Base-by-base conservation (phyloP, 2,113 vertebrate species). In the Corythaixoides concolor region DNA sequence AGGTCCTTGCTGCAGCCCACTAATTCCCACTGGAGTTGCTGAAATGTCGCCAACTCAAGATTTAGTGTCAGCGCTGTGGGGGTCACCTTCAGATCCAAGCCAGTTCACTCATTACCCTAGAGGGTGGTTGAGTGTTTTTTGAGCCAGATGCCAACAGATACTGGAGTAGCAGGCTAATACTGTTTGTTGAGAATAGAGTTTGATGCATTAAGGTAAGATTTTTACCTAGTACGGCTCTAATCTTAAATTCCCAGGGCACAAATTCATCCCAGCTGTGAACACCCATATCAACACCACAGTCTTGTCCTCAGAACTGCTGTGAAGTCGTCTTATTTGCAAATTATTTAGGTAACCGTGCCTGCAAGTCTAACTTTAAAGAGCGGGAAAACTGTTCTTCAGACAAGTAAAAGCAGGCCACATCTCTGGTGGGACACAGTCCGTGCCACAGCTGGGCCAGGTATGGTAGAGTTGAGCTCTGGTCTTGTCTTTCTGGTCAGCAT, bases 301-400 rank as follows among this genome's bases (percentile, higher is more conserved):
- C 68, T 93, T 6, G 1, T 92, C 78, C 37, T 81, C 94, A 92
- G 69, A 94, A 95, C 74, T 96, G 55, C 75, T 93, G 70, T 66
- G 20, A 97, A 87, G 60, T 87, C 91, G 70, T 95, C 83, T 95
- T 84, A 80, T 93, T 97, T 85, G 33, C 76, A 96, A 95, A 94
- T 94, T 93, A 76, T 89, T 96, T 97, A 78, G 49, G 77, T 93
- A 94, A 67, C 87, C 39, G 45, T 66, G 64, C 93, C 93, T 96
- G 85, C 84, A 92, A 90, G 52, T 63, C 16, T 60, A 68, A 85
- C 69, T 76, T 80, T 19, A 58, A 89, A 53, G 75, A 90, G 39
- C 0, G 9, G n/a, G 56, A 77, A 85, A 50, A 70, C 77, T 45
- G 11, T 47, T 84, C 24, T 66, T 60, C 80, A 95, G 66, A 85